Evolutionary conservation across 2,888 invertebrate species (phyloP), one percentile per base, ranked within the genome.

Genomic region (Hedychridium roseum): DNA sequence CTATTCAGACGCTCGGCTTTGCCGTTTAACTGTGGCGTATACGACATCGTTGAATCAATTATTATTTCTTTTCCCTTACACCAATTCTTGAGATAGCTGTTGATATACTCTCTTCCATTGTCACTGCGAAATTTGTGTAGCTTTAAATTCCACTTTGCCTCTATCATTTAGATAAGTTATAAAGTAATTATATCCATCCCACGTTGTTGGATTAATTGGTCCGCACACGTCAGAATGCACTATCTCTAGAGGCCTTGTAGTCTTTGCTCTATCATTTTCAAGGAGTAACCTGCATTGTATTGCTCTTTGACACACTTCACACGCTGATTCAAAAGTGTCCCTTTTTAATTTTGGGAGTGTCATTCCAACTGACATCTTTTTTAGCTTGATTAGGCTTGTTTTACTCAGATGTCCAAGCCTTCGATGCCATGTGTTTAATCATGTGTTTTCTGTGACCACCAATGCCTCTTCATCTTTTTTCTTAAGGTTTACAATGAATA

Each of bases 41-140:
- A 30, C 4, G 30, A 49, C 7, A 52, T 23, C 17, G 50, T 43
- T 14, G 37, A 50, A 14, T 55, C 51, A 9, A 52, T 9, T 15
- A 45, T 15, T 9, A 56, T 57, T 23, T 58, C 52, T 27, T 54
- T 54, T 5, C 16, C 26, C 35, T 54, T 48, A 39, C 47, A 53
- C 45, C 49, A 55, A 20, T 15, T 17, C 23, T 37, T 38, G 9
- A 58, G 30, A 2, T 40, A 34, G 17, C n/a, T 34, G 17, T 38
- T 40, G 27, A 43, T 32, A 36, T 58, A 59, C 28, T 60, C 50
- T 12, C 55, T 42, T 12, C 58, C 60, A 44, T 54, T 54, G 28
- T 60, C 57, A 43, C 46, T 45, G 30, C 47, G 49, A 4, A 55
- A 28, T 26, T 39, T 47, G 7, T 27, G 21, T 21, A 48, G 14